These are phyloP conservation scores for Leucania comma DNA, from an alignment of 2,888 invertebrate species.

Conservation along the genomic window DNA sequence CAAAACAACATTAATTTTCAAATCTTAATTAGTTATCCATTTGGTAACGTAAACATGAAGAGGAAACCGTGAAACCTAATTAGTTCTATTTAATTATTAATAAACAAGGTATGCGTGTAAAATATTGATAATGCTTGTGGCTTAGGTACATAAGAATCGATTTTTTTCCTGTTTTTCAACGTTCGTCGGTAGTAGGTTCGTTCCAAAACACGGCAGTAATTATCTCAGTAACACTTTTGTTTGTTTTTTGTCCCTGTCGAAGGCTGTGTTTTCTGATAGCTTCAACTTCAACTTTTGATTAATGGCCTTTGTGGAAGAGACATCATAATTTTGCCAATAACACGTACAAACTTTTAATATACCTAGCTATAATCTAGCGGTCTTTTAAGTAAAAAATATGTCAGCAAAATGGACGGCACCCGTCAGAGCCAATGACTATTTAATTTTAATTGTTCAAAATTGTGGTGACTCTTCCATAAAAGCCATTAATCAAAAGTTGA, in stretches of 20 bases:
- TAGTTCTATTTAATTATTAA: constrained; percentile 10
- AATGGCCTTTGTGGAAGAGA: too few relatives aligned
- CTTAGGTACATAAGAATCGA: background rate
- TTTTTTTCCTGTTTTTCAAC: constrained; percentile 50
- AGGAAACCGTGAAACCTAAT: constrained; percentile 17
- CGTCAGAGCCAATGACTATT: too few relatives aligned
- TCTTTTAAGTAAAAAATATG: too few relatives aligned
- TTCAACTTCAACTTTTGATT: too few relatives aligned
- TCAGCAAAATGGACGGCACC: too few relatives aligned
- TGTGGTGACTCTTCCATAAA: too few relatives aligned
- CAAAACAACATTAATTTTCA: constrained; percentile 5
- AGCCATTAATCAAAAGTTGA: too few relatives aligned
- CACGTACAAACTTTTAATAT: too few relatives aligned
- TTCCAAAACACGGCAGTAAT: background rate
- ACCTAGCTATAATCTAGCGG: too few relatives aligned
- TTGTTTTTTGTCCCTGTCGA: too few relatives aligned
- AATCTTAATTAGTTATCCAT: constrained; percentile 2
- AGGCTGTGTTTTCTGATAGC: background rate
- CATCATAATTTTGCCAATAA: too few relatives aligned
- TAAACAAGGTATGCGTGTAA: background rate
- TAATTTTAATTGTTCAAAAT: too few relatives aligned
- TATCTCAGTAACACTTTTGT: background rate
- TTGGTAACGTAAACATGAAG: constrained; percentile 18
- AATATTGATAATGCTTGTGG: background rate
- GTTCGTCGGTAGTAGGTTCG: constrained; percentile 4